Conservation (phyloP, 2,888 invertebrate genomes). For the Atethmia centrago region DNA sequence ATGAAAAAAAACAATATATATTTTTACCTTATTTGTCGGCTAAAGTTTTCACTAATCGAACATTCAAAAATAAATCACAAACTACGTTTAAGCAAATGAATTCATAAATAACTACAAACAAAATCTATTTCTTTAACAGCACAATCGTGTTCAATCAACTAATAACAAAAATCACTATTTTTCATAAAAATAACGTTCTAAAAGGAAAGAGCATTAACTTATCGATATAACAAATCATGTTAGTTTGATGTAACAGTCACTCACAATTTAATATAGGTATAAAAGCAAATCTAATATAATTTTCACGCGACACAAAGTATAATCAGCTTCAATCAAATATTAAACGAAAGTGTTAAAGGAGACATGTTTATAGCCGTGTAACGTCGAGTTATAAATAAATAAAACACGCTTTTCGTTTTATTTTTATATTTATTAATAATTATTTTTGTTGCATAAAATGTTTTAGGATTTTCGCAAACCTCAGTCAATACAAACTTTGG, state of each 20-base stretch:
- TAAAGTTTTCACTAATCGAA: not conserved
- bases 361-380: slow-evolving; percentile 52
- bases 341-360: slow-evolving; percentile 42
- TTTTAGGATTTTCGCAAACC: not conserved
- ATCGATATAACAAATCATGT: slow-evolving; percentile 60
- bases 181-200: slow-evolving; percentile 23
- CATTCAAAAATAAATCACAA: slow-evolving; percentile 14
- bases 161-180: slow-evolving; percentile 41
- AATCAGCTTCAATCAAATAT: slow-evolving; percentile 64
- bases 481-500: not conserved
- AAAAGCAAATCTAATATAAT: slow-evolving; percentile 63
- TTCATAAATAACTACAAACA: not conserved
- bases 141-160: slow-evolving; percentile 34
- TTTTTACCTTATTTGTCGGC: not conserved
- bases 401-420: slow-evolving; percentile 1
- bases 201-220: slow-evolving; percentile 30
- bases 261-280: slow-evolving; percentile 58
- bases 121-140: not conserved
- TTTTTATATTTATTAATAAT: no score
- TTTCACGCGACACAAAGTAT: slow-evolving; percentile 57
- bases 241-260: slow-evolving; percentile 52
- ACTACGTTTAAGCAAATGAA: not conserved
- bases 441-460: no score
- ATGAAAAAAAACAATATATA: not conserved
- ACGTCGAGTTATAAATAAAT: slow-evolving; percentile 2